Percentiles rank a stretch among this genome's conserved stretches.
These are phyloP conservation scores for Uromys caudimaculatus DNA, from an alignment of 2,797 vertebrate genomes.

Conservation along the genomic window DNA sequence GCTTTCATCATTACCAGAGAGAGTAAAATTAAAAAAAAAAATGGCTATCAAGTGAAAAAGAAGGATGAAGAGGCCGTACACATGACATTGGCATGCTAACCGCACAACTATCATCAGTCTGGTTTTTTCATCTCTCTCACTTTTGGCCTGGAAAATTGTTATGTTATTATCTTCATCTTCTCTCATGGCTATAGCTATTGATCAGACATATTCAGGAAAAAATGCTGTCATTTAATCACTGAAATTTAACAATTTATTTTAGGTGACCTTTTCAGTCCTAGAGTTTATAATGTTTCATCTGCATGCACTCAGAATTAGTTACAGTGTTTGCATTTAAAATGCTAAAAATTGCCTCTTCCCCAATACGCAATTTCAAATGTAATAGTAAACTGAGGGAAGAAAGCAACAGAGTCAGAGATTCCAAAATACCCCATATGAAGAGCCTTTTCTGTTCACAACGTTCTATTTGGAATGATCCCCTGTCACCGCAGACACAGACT, in stretches of 20 bases:
- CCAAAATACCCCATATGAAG: not conserved
- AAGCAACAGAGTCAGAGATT: not conserved
- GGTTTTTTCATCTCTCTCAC: not conserved
- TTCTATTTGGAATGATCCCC: slow-evolving; percentile 54
- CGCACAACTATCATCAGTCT: not conserved
- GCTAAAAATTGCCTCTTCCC: not conserved
- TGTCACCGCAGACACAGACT: slow-evolving; percentile 2
- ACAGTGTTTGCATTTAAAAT: not conserved
- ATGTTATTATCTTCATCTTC: not conserved
- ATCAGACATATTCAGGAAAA: not conserved
- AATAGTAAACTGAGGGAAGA: slow-evolving; percentile 12
- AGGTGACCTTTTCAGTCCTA: not conserved
- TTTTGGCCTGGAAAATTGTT: not conserved
- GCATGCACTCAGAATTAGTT: not conserved
- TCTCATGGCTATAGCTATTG: not conserved
- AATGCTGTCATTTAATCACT: not conserved
- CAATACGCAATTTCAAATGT: not conserved
- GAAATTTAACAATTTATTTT: slow-evolving; percentile 36
- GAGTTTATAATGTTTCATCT: not conserved
- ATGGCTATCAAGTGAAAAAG: not conserved
- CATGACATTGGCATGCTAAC: not conserved
- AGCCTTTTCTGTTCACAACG: not conserved
- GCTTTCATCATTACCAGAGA: not conserved
- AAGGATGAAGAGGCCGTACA: not conserved
- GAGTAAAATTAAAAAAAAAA: not conserved